Evolutionary conservation across 1,140 invertebrate genomes (phyloP).

Genomic region (Halotydeus destructor): DNA sequence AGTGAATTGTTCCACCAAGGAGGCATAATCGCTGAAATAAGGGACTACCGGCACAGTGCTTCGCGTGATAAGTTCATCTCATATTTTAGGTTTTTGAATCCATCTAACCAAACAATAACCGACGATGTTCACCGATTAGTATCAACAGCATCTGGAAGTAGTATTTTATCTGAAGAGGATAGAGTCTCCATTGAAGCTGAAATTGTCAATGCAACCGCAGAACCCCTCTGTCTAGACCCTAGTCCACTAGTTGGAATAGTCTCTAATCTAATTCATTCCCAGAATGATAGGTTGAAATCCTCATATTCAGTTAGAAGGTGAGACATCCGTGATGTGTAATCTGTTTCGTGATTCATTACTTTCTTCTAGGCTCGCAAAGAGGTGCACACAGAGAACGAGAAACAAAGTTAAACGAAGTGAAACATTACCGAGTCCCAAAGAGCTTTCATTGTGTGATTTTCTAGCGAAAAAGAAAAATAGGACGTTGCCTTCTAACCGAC

Average conservation of each 20-base stretch:
- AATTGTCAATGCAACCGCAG: constrained; percentile 57
- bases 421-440: background rate
- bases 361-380: constrained; percentile 7
- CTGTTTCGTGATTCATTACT: constrained; percentile 1
- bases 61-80: constrained; percentile 22
- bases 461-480: background rate
- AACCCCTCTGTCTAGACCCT: constrained; percentile 65
- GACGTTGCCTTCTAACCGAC: background rate
- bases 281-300: constrained; percentile 39
- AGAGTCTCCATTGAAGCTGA: constrained; percentile 42
- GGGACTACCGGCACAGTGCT: constrained; percentile 50
- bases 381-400: background rate
- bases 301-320: background rate
- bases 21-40: constrained; percentile 70
- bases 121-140: constrained; percentile 45
- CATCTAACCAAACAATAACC: constrained; percentile 57
- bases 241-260: constrained; percentile 51
- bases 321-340: background rate
- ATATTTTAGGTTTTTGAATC: constrained; percentile 58
- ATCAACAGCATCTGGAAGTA: constrained; percentile 29
- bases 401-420: constrained; percentile 6
- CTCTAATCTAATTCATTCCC: constrained; percentile 46
- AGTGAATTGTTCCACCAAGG: constrained; percentile 66
- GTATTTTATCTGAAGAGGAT: constrained; percentile 53
- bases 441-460: constrained; percentile 9